Base-by-base conservation (phyloP, 2,113 vertebrate species). In the Neofelis nebulosa region DNA sequence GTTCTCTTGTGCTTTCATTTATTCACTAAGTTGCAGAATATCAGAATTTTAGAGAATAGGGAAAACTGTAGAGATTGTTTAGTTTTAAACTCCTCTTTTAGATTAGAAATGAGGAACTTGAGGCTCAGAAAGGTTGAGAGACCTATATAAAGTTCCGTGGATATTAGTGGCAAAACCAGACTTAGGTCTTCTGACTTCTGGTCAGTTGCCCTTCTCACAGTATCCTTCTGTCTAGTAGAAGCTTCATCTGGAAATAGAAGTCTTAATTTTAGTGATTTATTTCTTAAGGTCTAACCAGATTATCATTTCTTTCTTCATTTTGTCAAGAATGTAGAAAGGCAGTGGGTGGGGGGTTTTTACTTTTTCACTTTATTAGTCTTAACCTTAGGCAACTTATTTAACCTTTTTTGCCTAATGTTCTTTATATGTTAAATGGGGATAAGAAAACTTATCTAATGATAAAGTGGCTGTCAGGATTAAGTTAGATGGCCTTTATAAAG, bases 291-390 rank as follows among this genome's bases (percentile, higher is more conserved):
- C n/a, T 63, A 33, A 52, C 21, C 18, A 31, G 29, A 80, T 88
- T 88, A 29, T 92, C 12, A 89, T 71, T 69, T 96, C 55, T 93
- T 93, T 31, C 7, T 88, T 82, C 6, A 57, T 92, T 88, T 94
- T 23, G 19, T 92, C 38, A 55, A 45, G 52, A 73, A 61, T 92
- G 3, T 89, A 50, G 76, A 84, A 88, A 33, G 63, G 55, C 36
- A 29, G 0, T 57, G 31, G 2, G 14, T 80, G 78, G 74, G 57
- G 36, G 36, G 61, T 73, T 81, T 93, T 92, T 31, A 50, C 48
- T 80, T 81, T 95, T 86, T 29, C 11, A 14, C 33, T 57, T 73
- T 45, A 91, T 9, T 69, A n/a, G 45, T 41, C 74, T 84, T 89
- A 84, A 69, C 66, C 55, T 76, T 90, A 48, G 66, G 48, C 45